Base-by-base conservation (phyloP, 35 echinoderm and acorn worm species). In the Anneissia japonica region DNA sequence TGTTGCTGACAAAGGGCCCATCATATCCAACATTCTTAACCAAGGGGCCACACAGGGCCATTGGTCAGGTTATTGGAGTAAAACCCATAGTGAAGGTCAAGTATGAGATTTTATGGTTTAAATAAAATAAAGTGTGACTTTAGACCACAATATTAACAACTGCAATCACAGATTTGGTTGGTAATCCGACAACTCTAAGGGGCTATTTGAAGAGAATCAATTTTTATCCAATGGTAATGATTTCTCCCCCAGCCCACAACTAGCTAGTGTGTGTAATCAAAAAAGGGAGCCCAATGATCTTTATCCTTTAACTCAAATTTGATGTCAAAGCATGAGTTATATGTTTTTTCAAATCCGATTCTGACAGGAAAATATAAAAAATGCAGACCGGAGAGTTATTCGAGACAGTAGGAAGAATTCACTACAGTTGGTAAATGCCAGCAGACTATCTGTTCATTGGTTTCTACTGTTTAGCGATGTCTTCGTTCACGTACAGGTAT, bases 401-500 rank as follows among this genome's bases (percentile, higher is more conserved):
- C 75, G 91, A 75, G 95, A 98, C 83, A 91, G 91, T 55, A 84
- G 91, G 9, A 90, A 78, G 34, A 90, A 89, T 28, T 77, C 86
- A 29, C 92, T 94, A 31, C 74, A 74, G 10, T 36, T 98, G 4
- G 75, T 72, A 12, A 89, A 79, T 37, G 88, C 84, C 36, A 80
- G 87, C 39, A 81, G 94, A 45, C 85, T 97, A 14, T 90, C 94
- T 0, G 83, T 85, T 36, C 88, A 97, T 77, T 97, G 94, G 94
- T 97, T 97, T 79, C 82, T 97, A 23, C 82, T 97, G 37, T 97
- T 97, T 56, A 90, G 90, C 43, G 94, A 97, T 78, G 89, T 93
- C 43, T 90, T 97, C 46, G 88, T 97, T 32, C 94, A 97, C 91
- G 94, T 88, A 43, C 88, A 93, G 88, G 94, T 97, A 79, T 84